Evolutionary conservation across 2,113 vertebrate species (phyloP).

Genomic region (Ciconia maguari): DNA sequence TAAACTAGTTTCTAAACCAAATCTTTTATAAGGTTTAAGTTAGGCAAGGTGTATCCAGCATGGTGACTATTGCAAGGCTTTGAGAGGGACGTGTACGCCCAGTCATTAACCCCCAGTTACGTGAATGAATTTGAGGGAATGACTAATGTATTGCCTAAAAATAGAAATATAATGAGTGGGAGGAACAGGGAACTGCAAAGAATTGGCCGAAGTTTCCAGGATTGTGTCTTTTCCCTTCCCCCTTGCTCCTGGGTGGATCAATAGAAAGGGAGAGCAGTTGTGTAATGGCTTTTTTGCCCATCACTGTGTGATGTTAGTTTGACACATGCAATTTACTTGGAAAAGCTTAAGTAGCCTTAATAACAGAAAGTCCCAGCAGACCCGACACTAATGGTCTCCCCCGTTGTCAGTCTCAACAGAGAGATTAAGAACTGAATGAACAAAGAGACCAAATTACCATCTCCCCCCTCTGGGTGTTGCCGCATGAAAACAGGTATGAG

Average conservation of each 20-base stretch:
- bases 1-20: background rate
- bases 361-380: slow-evolving; percentile 30
- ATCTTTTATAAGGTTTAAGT: background rate
- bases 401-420: background rate
- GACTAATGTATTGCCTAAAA: background rate
- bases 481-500: background rate
- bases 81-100: background rate
- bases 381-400: slow-evolving; percentile 50
- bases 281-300: background rate
- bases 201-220: background rate
- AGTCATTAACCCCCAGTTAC: background rate
- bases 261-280: background rate
- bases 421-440: slow-evolving; percentile 36
- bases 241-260: background rate
- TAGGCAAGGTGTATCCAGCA: background rate
- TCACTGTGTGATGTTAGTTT: slow-evolving; percentile 9
- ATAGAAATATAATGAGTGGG: background rate
- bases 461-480: background rate
- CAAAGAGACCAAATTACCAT: slow-evolving; percentile 14
- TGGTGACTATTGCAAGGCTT: background rate
- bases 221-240: slow-evolving; percentile 5
- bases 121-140: background rate
- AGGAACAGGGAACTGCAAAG: background rate
- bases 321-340: slow-evolving; percentile 41
- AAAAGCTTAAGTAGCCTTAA: slow-evolving; percentile 59